A percentile compares a stretch with the other conserved stretches of the same genome.
phyloP scores from a whole-genome alignment of 2,797 vertebrate genomes.

The Novumbra hubbsi region DNA sequence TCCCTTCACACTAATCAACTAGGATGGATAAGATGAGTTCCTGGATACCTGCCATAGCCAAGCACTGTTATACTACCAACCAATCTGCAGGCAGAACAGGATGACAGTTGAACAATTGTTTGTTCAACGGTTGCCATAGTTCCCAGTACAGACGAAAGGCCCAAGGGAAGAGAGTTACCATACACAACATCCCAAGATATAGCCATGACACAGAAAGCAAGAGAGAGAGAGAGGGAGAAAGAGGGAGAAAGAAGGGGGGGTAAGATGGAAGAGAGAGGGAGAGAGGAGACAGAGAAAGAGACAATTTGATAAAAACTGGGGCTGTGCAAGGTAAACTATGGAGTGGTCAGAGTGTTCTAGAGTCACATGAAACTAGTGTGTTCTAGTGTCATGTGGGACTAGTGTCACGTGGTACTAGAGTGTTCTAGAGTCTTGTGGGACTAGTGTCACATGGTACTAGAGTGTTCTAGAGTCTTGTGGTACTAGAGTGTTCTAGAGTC shows the following conservation, averaged over 20 bases:
- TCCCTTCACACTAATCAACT: conserved; percentile 72
- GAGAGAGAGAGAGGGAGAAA: neutral
- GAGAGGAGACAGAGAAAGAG: neutral
- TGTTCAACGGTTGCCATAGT: neutral
- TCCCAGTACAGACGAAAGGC: neutral
- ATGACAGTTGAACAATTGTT: neutral
- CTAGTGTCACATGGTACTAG: neutral
- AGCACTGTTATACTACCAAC: conserved; percentile 41
- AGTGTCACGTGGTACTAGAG: neutral
- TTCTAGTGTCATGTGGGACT: neutral
- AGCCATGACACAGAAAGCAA: conserved; percentile 32
- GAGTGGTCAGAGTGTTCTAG: neutral
- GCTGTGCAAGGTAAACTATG: neutral
- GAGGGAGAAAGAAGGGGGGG: neutral
- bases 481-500: no score
- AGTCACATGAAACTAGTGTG: neutral
- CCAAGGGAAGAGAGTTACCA: neutral
- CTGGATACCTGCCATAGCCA: conserved; percentile 55
- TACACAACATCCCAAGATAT: conserved; percentile 20
- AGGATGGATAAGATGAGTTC: conserved; percentile 52
- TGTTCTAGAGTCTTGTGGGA: no score
- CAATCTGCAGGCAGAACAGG: conserved; percentile 31
- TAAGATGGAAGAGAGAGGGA: no score
- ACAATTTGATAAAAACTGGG: neutral
- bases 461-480: neutral